These are phyloP conservation scores for Sciurus vulgaris DNA, from an alignment of 2,797 vertebrate genomes.

Conservation along the genomic window DNA sequence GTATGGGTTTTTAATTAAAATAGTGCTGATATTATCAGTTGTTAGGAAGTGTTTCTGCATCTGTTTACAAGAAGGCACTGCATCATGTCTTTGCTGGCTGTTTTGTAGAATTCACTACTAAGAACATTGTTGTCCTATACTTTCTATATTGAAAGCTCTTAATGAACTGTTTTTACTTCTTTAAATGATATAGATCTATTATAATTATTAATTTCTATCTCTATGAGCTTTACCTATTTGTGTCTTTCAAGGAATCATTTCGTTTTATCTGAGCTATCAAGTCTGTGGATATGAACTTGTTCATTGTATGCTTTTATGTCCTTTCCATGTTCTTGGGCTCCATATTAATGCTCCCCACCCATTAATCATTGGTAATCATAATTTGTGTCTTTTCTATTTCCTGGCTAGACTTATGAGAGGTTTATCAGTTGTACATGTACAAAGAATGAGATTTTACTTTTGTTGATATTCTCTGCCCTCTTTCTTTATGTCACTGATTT, in stretches of 20 bases:
- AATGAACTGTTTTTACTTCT: not conserved
- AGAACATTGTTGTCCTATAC: not conserved
- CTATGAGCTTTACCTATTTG: too few species aligned
- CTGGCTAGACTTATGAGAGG: not conserved
- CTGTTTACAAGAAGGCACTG: not conserved
- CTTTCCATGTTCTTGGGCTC: not conserved
- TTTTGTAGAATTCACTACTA: not conserved
- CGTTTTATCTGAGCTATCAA: not conserved
- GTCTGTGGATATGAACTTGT: not conserved
- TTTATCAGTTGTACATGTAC: not conserved
- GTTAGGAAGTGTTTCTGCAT: not conserved
- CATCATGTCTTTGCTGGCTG: not conserved
- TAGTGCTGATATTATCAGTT: not conserved
- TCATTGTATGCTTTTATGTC: not conserved
- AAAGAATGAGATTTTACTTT: not conserved
- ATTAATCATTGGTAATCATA: not conserved
- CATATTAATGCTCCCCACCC: not conserved
- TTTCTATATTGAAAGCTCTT: not conserved
- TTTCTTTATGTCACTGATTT: not conserved
- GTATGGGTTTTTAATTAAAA: not conserved
- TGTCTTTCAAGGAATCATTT: not conserved
- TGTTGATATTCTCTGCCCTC: not conserved
- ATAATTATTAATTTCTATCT: not conserved
- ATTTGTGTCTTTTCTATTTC: not conserved
- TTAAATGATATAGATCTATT: not conserved